phyloP scores from a whole-genome alignment of 2,113 vertebrate genomes.

The Brachypteracias leptosomus region DNA sequence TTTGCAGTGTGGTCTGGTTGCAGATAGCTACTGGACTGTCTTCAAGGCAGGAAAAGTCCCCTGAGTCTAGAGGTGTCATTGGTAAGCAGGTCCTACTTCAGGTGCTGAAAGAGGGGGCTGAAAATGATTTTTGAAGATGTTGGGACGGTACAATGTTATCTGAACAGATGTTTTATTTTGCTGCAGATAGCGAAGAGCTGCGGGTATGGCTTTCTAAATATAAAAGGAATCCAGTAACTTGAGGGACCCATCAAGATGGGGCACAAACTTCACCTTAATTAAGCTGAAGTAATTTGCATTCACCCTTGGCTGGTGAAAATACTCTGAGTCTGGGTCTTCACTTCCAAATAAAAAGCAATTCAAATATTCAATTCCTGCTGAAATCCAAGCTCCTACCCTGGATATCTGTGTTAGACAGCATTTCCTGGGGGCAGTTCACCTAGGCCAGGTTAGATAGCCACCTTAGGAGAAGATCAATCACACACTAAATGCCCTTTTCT shows the following conservation, averaged over 20 bases:
- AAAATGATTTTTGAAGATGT: background rate
- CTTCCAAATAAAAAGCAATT: background rate
- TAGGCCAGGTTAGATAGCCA: background rate
- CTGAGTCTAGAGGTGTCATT: background rate
- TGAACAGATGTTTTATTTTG: background rate
- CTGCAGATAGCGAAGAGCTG: background rate
- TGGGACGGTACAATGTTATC: background rate
- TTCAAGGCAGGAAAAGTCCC: background rate
- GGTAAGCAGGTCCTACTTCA: background rate
- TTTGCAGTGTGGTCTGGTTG: background rate
- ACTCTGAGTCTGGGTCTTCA: background rate
- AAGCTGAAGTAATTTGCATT: background rate
- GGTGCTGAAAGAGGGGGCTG: background rate
- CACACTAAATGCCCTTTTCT: background rate
- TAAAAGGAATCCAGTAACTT: background rate
- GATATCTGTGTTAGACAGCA: background rate
- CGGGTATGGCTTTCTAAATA: background rate
- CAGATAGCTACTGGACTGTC: background rate
- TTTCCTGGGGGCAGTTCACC: background rate
- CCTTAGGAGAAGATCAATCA: background rate
- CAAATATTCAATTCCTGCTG: background rate
- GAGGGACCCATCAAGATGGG: background rate
- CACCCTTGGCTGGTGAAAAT: background rate
- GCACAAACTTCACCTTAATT: background rate
- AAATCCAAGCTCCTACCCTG: background rate